These are phyloP conservation scores for Apodemus sylvaticus DNA, from an alignment of 2,113 vertebrate genomes.

Conservation along the genomic window DNA sequence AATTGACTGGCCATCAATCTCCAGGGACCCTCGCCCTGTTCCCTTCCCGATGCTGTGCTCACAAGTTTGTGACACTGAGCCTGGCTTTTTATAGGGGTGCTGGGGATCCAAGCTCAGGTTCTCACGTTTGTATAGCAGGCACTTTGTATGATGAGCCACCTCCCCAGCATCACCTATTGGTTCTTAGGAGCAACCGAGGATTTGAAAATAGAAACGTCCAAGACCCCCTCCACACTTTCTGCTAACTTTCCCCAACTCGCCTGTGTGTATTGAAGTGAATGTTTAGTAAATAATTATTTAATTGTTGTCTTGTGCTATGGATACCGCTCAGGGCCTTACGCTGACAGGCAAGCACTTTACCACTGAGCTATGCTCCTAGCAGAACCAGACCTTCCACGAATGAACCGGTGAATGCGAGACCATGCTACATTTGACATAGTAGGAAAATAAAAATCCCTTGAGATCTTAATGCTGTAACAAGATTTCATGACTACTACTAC, in stretches of 20 bases:
- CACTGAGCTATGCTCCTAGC: too few species aligned
- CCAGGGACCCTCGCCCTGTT: not conserved
- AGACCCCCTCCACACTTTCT: not conserved
- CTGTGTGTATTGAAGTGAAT: not conserved
- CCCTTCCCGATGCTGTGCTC: not conserved
- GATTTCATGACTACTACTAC: conserved; percentile 19
- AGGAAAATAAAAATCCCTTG: conserved; percentile 10
- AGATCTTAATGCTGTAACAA: not conserved
- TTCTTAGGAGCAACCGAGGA: not conserved
- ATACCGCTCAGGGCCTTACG: not conserved
- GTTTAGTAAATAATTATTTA: not conserved
- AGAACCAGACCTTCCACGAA: not conserved
- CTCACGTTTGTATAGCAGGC: not conserved
- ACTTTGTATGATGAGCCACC: too few species aligned
- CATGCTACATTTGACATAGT: not conserved
- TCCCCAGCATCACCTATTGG: not conserved
- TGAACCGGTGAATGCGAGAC: too few species aligned
- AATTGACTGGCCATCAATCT: not conserved
- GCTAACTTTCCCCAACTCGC: not conserved
- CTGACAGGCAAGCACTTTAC: not conserved
- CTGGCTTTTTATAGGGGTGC: not conserved
- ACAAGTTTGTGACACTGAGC: not conserved
- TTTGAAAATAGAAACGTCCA: not conserved
- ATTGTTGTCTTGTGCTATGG: not conserved
- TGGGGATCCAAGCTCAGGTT: not conserved